Evolutionary conservation across 2,888 invertebrate genomes (phyloP), one percentile per base, ranked within the genome.

Genomic region (Vannuccia rotundouncinata): DNA sequence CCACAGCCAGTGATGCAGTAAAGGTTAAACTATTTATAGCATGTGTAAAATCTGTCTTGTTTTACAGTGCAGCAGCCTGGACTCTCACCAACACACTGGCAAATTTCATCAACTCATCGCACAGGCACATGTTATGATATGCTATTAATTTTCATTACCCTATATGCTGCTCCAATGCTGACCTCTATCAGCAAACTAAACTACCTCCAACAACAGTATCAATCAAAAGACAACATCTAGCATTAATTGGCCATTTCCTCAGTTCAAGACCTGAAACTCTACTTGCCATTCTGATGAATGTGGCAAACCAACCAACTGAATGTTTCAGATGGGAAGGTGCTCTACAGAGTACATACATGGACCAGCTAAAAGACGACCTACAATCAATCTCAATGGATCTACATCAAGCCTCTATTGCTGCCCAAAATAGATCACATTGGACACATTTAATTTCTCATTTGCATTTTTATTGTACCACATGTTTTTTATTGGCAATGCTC

Each of bases 271-370:
- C 66, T 66, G 66, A 66, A 66, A 66, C 13, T 45, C 45, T 17
- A 45, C 45, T 45, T 45, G 45, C 45, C 45, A 45, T 45, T 45
- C 45, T 45, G 10, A 17, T 66, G 25, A 66, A 66, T 66, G 66
- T 22, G 2, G 66, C 66, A 66, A 66, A 66, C 66, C 66, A 66
- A 66, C 66, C 66, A 66, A 66, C 66, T 22, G 22, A 66, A 66
- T 66, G 66, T 66, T 66, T 66, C 66, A 66, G 66, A 66, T 27
- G 66, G 66, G 66, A 27, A 66, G 66, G 66, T 66, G 66, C 66
- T 66, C 66, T 66, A 66, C 66, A 27, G 66, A 66, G 66, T 22
- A 66, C 66, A 66, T 66, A 66, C 25, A 22, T 66, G 45, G 45
- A 45, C 17, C 45, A 45, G 45, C 45, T 45, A 45, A 45, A 45